Conservation (phyloP, 2,113 vertebrate genomes). For the Ophthalmolycus amberensis region DNA sequence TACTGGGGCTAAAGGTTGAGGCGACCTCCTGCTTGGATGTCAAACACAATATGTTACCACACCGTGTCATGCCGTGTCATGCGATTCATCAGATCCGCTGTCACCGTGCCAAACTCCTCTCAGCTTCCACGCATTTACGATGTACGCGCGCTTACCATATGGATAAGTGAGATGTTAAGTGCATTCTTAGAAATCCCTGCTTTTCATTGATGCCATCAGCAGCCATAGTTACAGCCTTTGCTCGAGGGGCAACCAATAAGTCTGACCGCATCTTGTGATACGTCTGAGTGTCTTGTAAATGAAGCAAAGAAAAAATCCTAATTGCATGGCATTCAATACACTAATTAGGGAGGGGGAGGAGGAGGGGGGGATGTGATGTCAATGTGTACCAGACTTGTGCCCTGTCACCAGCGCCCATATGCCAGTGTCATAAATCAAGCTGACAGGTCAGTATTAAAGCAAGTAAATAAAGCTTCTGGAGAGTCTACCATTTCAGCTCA, state of each 20-base stretch:
- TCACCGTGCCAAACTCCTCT: neutral
- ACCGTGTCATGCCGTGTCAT: constrained; percentile 23
- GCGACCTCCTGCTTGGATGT: constrained; percentile 17
- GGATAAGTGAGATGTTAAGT: neutral
- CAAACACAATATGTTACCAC: neutral
- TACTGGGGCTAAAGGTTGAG: neutral
- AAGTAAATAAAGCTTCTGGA: constrained; percentile 77
- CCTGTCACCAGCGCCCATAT: constrained; percentile 57
- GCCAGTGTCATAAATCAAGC: constrained; percentile 74
- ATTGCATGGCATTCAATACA: neutral
- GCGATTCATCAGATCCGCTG: constrained; percentile 24
- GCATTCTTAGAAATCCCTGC: neutral
- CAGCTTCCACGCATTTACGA: constrained; percentile 28
- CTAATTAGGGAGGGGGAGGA: neutral
- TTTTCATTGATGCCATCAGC: neutral
- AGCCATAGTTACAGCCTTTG: neutral
- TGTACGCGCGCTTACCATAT: neutral
- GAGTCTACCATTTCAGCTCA: constrained; percentile 81
- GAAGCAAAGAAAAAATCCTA: neutral
- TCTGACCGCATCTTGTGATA: neutral
- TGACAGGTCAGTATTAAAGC: constrained; percentile 76
- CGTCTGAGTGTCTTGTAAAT: neutral
- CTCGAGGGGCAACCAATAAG: neutral
- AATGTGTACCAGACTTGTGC: constrained; percentile 21
- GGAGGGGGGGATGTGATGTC: constrained; percentile 18